These are phyloP conservation scores for Puntigrus tetrazona DNA, from an alignment of 2,113 vertebrate species.

Conservation along the genomic window DNA sequence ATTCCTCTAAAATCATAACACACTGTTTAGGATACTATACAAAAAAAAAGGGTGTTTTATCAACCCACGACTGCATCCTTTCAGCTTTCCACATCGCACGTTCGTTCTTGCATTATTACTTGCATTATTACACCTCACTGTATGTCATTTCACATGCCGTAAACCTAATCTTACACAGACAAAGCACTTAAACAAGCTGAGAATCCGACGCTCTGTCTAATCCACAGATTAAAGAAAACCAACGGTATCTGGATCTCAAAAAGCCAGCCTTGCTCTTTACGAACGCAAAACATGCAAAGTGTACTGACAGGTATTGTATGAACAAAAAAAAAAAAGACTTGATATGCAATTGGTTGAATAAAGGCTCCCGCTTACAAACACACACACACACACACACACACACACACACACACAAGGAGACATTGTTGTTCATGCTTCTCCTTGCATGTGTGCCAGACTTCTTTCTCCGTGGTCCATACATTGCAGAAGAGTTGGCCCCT, in stretches of 20 bases:
- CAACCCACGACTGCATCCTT: not conserved
- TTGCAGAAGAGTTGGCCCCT: constrained; percentile 72
- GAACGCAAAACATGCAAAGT: not conserved
- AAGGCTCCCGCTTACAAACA: constrained; percentile 31
- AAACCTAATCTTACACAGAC: constrained; percentile 15
- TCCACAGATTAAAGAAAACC: constrained; percentile 10
- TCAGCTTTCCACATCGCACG: not conserved
- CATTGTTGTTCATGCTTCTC: constrained; percentile 85
- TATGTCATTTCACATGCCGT: constrained; percentile 15
- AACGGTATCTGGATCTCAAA: not conserved
- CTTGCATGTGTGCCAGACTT: constrained; percentile 61
- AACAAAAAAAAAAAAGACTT: constrained; percentile 52
- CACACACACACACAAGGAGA: constrained; percentile 63
- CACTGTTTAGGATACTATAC: not conserved
- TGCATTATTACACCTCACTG: not conserved
- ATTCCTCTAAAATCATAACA: not conserved
- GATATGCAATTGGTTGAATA: constrained; percentile 11
- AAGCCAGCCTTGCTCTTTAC: not conserved
- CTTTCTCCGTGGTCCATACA: constrained; percentile 78
- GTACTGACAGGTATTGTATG: not conserved
- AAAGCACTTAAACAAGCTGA: constrained; percentile 19
- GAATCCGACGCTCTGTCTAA: constrained; percentile 2
- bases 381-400: constrained; percentile 14
- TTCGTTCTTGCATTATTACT: not conserved
- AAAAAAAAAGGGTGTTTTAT: not conserved